Conservation (phyloP, 2,888 invertebrate species). For the Biston stratarius region DNA sequence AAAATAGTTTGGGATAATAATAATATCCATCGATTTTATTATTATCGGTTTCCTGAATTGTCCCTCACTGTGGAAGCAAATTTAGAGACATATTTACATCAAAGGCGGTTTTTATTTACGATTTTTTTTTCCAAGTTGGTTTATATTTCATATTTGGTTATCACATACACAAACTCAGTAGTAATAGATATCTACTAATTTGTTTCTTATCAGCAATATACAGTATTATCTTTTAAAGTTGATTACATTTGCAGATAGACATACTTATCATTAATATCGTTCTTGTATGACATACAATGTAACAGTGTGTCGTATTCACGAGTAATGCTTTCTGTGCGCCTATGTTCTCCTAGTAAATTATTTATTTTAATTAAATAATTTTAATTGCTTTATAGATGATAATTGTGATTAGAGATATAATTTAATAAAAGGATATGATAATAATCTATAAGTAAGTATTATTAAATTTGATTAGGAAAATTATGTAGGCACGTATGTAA, state of each 20-base stretch:
- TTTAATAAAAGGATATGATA: background rate
- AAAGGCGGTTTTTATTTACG: too few relatives aligned
- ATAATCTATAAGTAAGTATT: background rate
- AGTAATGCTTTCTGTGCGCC: constrained; percentile 31
- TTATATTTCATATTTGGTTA: too few relatives aligned
- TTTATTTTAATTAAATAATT: constrained; percentile 48
- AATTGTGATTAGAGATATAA: constrained; percentile 28
- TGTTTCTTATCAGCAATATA: background rate
- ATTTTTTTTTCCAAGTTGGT: too few relatives aligned
- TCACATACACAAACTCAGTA: too few relatives aligned
- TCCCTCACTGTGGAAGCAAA: too few relatives aligned
- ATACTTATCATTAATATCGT: background rate
- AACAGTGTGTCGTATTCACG: background rate
- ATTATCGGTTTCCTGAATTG: too few relatives aligned
- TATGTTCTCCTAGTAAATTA: constrained; percentile 52
- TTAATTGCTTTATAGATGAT: constrained; percentile 32
- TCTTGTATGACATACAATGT: background rate
- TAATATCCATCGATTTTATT: too few relatives aligned
- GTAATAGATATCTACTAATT: too few relatives aligned
- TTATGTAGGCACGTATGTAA: background rate
- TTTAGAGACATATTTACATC: too few relatives aligned
- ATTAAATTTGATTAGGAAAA: background rate
- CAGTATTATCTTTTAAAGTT: constrained; percentile 14
- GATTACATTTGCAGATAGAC: too few relatives aligned
- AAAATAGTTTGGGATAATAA: too few relatives aligned